Conservation (phyloP, 1,140 invertebrate species). For the Nilaparvata lugens region DNA sequence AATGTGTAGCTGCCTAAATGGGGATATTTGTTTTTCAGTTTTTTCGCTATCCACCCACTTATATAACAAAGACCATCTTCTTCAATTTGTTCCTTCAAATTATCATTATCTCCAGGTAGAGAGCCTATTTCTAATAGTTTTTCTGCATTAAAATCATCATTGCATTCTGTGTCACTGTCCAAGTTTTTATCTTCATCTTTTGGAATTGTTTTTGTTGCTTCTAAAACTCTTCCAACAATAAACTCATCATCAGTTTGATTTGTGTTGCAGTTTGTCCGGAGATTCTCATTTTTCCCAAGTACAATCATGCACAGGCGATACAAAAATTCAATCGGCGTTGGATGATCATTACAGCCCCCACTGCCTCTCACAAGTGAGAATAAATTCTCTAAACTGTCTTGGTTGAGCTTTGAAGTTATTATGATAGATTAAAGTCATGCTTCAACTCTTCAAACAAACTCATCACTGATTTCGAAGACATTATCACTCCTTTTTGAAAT, state of each 20-base stretch:
- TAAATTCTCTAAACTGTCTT: conserved; percentile 21
- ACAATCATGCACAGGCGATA: conserved; percentile 12
- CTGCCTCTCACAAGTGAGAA: conserved; percentile 14
- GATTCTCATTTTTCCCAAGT: conserved; percentile 16
- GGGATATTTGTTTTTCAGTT: not conserved
- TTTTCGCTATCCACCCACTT: conserved; percentile 4
- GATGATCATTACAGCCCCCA: conserved; percentile 16
- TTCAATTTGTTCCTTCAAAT: not conserved
- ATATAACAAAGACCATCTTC: not conserved
- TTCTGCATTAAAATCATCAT: too few relatives aligned
- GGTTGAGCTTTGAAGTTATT: conserved; percentile 19
- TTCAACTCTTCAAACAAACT: not conserved
- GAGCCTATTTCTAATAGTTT: too few relatives aligned
- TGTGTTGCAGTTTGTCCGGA: conserved; percentile 2
- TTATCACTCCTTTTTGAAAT: conserved; percentile 3
- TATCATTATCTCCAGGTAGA: too few relatives aligned
- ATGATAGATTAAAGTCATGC: not conserved
- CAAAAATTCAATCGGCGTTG: conserved; percentile 13
- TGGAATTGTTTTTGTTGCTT: too few relatives aligned
- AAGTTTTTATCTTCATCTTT: not conserved
- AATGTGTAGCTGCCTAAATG: not conserved
- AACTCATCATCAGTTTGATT: conserved; percentile 1
- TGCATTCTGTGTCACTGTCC: not conserved
- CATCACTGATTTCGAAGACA: conserved; percentile 2
- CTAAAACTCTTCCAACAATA: conserved; percentile 1